These are phyloP conservation scores for Drosophila lini DNA, from an alignment of 1,140 invertebrate species.

Conservation along the genomic window DNA sequence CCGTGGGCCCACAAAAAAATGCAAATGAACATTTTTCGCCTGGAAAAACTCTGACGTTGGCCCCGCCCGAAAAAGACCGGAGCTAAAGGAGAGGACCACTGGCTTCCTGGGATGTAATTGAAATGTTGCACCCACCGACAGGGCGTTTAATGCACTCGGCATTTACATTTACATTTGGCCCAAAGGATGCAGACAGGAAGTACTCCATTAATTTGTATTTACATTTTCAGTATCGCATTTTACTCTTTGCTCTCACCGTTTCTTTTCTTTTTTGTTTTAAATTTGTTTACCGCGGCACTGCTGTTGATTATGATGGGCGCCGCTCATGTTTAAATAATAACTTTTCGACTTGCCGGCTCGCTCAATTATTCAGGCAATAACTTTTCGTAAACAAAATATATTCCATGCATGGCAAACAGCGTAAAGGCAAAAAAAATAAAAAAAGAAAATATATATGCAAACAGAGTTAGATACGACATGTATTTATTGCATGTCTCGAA, in stretches of 20 bases:
- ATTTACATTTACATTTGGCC: constrained; percentile 34
- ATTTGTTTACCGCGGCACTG: constrained; percentile 1
- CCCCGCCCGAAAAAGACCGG: constrained; percentile 23
- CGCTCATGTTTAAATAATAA: constrained; percentile 68
- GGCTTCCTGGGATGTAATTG: constrained; percentile 51
- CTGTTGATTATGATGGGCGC: constrained; percentile 28
- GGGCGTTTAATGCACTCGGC: constrained; percentile 41
- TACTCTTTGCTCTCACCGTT: constrained; percentile 10
- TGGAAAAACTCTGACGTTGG: constrained; percentile 24
- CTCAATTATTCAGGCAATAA: constrained; percentile 61
- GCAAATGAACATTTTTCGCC: constrained; percentile 44
- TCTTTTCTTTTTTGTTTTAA: constrained; percentile 4
- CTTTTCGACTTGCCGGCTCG: constrained; percentile 39
- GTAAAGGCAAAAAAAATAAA: background rate
- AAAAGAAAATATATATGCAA: constrained; percentile 2
- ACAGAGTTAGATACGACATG: constrained; percentile 12
- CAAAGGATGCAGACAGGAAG: constrained; percentile 64
- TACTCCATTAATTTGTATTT: constrained; percentile 67
- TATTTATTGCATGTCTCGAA: constrained; percentile 12
- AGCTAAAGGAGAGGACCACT: constrained; percentile 20
- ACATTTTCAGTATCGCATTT: constrained; percentile 45
- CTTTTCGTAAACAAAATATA: constrained; percentile 68
- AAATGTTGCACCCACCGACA: constrained; percentile 61
- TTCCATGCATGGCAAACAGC: constrained; percentile 75
- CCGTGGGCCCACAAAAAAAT: constrained; percentile 21